A percentile compares a stretch with the other conserved stretches of the same genome.
phyloP scores from a whole-genome alignment of 2,888 invertebrate genomes.

The Bugulina stolonifera region DNA sequence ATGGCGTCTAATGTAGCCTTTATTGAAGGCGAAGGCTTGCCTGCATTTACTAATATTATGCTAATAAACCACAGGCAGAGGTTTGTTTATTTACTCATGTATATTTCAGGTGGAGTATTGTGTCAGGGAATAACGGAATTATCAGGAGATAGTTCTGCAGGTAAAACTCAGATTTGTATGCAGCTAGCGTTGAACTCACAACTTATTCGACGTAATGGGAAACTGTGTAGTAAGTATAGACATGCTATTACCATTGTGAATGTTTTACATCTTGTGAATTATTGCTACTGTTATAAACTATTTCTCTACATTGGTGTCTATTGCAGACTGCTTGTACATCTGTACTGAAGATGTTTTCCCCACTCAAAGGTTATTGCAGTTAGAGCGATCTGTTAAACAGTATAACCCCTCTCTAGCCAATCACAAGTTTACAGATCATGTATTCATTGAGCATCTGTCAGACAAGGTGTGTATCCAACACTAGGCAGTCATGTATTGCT shows the following conservation, averaged over 20 bases:
- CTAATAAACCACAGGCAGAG: too few species aligned
- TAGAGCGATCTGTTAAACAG: slow-evolving; percentile 35
- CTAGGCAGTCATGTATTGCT: too few species aligned
- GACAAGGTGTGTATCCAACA: slow-evolving; percentile 20
- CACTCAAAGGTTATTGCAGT: slow-evolving; percentile 62
- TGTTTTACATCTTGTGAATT: too few species aligned
- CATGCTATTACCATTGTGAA: too few species aligned
- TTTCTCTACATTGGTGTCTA: too few species aligned
- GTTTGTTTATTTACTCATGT: too few species aligned
- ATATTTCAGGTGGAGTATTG: slow-evolving; percentile 68
- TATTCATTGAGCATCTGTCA: slow-evolving; percentile 20
- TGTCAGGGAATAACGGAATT: slow-evolving; percentile 69
- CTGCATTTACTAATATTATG: too few species aligned
- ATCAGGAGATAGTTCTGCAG: slow-evolving; percentile 72
- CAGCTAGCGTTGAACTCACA: slow-evolving; percentile 67
- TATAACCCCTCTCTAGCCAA: slow-evolving; percentile 28
- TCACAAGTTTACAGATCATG: slow-evolving; percentile 10
- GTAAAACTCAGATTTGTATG: slow-evolving; percentile 74
- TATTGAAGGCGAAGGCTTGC: too few species aligned
- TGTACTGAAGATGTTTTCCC: slow-evolving; percentile 74
- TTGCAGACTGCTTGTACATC: slow-evolving; percentile 67
- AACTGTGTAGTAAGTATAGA: neutral
- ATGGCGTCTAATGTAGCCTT: too few species aligned
- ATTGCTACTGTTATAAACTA: too few species aligned
- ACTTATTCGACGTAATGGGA: slow-evolving; percentile 31